These are phyloP conservation scores for Agriopis leucophaearia DNA, from an alignment of 2,888 invertebrate species.

Conservation along the genomic window DNA sequence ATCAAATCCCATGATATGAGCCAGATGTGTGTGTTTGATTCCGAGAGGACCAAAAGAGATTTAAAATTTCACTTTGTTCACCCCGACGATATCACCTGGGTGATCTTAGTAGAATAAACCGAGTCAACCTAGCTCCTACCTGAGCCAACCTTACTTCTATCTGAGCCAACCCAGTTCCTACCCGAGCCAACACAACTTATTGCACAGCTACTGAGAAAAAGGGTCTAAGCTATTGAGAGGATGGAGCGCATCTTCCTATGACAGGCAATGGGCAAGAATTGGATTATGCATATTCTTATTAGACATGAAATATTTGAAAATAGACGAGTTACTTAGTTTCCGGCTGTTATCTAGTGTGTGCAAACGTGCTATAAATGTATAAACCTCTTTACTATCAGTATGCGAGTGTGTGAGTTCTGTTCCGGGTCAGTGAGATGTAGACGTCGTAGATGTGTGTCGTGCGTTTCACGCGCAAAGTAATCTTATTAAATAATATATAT, in stretches of 20 bases:
- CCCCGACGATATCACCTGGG: too few relatives aligned
- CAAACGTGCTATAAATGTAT: neutral
- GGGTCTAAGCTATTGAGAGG: too few relatives aligned
- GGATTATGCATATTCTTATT: neutral
- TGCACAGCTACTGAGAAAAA: too few relatives aligned
- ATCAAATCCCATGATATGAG: too few relatives aligned
- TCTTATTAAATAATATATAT: conserved; percentile 20
- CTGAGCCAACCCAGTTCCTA: too few relatives aligned
- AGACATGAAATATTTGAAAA: neutral
- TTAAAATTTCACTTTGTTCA: too few relatives aligned
- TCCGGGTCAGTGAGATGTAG: conserved; percentile 54
- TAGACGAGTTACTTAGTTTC: neutral
- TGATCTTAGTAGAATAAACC: too few relatives aligned
- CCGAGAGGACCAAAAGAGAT: too few relatives aligned
- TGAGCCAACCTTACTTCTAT: too few relatives aligned
- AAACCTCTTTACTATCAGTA: neutral
- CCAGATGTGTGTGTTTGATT: too few relatives aligned
- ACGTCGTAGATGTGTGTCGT: neutral
- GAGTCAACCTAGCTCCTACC: too few relatives aligned
- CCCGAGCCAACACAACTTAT: too few relatives aligned
- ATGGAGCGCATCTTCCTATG: neutral
- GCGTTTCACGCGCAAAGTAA: conserved; percentile 28
- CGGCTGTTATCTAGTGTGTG: conserved; percentile 5
- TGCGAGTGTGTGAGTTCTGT: conserved; percentile 31
- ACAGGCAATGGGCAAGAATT: neutral